Evolutionary conservation across 2,113 vertebrate species (phyloP).

Genomic region (Sturnus vulgaris): DNA sequence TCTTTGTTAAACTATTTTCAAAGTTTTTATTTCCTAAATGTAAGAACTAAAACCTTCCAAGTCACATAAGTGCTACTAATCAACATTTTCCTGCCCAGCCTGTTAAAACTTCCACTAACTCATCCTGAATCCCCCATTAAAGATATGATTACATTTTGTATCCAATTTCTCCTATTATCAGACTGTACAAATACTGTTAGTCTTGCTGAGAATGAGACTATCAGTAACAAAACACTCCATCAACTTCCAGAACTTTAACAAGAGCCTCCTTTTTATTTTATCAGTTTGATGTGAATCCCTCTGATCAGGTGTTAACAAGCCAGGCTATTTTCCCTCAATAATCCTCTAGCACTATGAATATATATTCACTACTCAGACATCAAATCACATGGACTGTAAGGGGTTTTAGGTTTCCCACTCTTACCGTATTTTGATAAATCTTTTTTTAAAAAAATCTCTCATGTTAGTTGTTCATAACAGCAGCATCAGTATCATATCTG

Average conservation of each 20-base stretch:
- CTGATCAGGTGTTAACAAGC: slow-evolving; percentile 32
- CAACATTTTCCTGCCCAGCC: not conserved
- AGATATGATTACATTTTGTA: slow-evolving; percentile 18
- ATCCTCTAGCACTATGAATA: not conserved
- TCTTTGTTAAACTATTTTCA: not conserved
- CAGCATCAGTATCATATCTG: not conserved
- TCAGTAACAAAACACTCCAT: slow-evolving; percentile 35
- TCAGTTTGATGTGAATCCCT: not conserved
- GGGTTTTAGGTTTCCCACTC: not conserved
- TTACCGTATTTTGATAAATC: not conserved
- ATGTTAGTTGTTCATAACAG: not conserved
- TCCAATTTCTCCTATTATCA: slow-evolving; percentile 7
- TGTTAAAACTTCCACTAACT: slow-evolving; percentile 16
- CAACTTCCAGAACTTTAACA: not conserved
- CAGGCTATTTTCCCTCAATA: not conserved
- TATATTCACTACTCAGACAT: not conserved
- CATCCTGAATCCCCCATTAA: not conserved
- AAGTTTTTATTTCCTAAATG: not conserved
- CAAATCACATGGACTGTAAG: not conserved
- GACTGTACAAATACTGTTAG: not conserved
- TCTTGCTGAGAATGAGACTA: not conserved
- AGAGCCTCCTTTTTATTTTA: not conserved
- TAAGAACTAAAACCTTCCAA: not conserved
- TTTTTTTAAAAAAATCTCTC: not conserved
- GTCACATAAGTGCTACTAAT: not conserved